Conservation (phyloP, 2,113 vertebrate genomes). For the Centropus unirufus region DNA sequence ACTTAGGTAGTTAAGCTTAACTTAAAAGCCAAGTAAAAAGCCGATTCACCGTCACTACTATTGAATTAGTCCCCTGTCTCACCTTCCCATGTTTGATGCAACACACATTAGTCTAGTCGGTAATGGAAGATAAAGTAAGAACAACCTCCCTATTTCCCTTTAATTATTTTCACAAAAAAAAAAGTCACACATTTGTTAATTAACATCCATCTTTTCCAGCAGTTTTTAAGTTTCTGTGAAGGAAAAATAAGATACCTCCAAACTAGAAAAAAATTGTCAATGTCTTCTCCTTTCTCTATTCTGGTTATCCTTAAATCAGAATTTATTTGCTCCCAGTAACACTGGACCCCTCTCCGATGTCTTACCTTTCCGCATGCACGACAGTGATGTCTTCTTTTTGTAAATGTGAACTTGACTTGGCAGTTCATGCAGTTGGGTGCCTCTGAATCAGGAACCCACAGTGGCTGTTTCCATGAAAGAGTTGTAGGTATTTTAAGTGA, state of each 20-base stretch:
- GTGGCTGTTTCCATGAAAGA: conserved; percentile 84
- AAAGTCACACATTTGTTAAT: rapidly evolving
- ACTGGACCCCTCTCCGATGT: background rate
- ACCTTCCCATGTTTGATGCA: background rate
- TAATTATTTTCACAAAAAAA: background rate
- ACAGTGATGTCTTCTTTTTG: conserved; percentile 93
- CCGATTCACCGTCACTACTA: background rate
- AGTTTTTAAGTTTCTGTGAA: background rate
- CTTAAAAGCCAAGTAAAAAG: background rate
- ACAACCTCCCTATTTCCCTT: background rate
- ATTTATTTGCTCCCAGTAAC: background rate
- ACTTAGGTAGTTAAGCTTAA: background rate
- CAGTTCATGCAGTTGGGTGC: conserved; percentile 97
- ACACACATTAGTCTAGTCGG: background rate
- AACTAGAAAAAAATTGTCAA: background rate
- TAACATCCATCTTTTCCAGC: background rate
- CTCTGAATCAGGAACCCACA: conserved; percentile 94
- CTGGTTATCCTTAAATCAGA: background rate
- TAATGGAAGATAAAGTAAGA: background rate
- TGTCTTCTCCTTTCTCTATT: background rate
- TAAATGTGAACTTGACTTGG: conserved; percentile 91
- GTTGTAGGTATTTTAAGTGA: conserved; percentile 22
- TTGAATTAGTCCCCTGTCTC: background rate
- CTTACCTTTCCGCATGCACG: conserved; percentile 96
- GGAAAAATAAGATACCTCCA: background rate